Evolutionary conservation across 92 coral and sea anemone species (phyloP).

Genomic region (Pocillopora grandis): DNA sequence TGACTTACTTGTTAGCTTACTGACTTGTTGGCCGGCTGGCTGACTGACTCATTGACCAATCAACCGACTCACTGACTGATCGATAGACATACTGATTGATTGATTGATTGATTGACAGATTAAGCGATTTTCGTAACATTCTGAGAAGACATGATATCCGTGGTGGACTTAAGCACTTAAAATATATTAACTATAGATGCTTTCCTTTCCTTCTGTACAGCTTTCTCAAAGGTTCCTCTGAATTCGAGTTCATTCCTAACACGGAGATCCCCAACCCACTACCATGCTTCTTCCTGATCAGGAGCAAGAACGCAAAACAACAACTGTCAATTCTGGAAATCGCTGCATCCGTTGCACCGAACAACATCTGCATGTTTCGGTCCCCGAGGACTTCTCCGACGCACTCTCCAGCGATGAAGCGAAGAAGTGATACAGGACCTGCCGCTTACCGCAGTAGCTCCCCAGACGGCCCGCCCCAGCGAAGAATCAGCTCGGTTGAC

Average conservation of each 20-base stretch:
- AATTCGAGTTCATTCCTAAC: slow-evolving; percentile 78
- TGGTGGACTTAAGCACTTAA: neutral
- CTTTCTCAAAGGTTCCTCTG: slow-evolving; percentile 70
- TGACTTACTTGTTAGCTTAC: too few relatives aligned
- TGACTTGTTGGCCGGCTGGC: too few relatives aligned
- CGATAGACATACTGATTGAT: too few relatives aligned
- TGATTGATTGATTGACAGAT: too few relatives aligned
- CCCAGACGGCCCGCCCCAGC: slow-evolving; percentile 14
- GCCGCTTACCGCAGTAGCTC: slow-evolving; percentile 6
- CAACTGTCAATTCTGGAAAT: slow-evolving; percentile 82
- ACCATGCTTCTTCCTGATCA: slow-evolving; percentile 85
- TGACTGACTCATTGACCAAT: too few relatives aligned
- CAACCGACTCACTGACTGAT: too few relatives aligned
- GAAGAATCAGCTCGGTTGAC: slow-evolving; percentile 56
- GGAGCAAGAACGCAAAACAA: slow-evolving; percentile 58
- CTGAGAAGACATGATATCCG: too few relatives aligned
- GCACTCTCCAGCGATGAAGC: slow-evolving; percentile 62
- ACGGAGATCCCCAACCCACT: slow-evolving; percentile 86
- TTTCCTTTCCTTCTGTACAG: slow-evolving; percentile 35
- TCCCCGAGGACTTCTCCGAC: slow-evolving; percentile 88
- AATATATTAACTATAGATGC: neutral
- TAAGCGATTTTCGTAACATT: too few relatives aligned
- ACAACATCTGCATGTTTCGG: slow-evolving; percentile 86
- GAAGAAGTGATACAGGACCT: slow-evolving; percentile 54
- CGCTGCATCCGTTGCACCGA: slow-evolving; percentile 83